phyloP scores from a whole-genome alignment of 1,140 invertebrate species.

The Marisa cornuarietis region DNA sequence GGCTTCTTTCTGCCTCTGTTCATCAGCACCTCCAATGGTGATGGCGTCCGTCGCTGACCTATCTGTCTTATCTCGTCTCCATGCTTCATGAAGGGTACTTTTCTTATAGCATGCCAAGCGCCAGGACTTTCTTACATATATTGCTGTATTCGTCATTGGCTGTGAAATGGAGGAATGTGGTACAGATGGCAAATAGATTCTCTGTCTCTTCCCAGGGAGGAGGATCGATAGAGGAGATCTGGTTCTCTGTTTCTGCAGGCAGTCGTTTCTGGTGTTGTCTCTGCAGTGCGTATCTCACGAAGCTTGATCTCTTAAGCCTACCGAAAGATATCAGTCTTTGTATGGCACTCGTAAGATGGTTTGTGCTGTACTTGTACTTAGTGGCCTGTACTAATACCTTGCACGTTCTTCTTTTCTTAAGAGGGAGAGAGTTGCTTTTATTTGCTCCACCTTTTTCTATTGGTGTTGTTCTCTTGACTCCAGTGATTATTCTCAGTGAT shows the following conservation, averaged over 20 bases:
- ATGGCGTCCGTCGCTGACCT: background rate
- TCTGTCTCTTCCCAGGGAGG: background rate
- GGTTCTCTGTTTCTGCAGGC: background rate
- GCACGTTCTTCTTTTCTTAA: background rate
- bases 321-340: background rate
- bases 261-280: background rate
- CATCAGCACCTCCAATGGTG: background rate
- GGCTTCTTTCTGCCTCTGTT: background rate
- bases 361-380: background rate
- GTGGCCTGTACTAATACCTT: background rate
- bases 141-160: background rate
- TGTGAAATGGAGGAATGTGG: background rate
- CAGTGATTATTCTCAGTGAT: slow-evolving; percentile 1
- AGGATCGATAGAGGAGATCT: background rate
- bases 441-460: background rate
- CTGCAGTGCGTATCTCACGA: background rate
- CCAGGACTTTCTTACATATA: background rate
- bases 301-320: slow-evolving; percentile 2
- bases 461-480: background rate
- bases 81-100: background rate
- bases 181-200: background rate
- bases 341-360: slow-evolving; percentile 2
- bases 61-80: background rate
- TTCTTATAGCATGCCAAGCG: background rate
- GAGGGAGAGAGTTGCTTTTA: background rate